A percentile compares a stretch with the other conserved stretches of the same genome.
Conservation (phyloP, 2,797 vertebrate species). For the Aplochiton taeniatus region DNA sequence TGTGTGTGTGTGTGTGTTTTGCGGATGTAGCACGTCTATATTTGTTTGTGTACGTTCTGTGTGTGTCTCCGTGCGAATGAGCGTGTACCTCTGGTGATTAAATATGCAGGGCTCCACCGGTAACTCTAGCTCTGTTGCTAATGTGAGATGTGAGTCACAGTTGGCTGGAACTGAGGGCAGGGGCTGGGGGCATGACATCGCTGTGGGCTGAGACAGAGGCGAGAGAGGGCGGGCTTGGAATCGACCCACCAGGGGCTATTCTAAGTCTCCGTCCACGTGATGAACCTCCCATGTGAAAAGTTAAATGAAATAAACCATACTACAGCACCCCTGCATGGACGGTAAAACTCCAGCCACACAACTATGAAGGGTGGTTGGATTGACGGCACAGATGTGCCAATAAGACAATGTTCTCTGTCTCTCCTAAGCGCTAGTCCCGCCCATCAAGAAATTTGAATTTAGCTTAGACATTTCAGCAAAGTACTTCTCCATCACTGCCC, state of each 20-base stretch:
- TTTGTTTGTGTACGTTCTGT: neutral
- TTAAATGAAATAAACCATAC: too few species aligned
- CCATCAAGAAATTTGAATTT: too few species aligned
- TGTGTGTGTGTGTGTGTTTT: neutral
- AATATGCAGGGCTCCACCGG: conserved; percentile 75
- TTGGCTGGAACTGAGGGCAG: conserved; percentile 51
- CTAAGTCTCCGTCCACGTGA: too few species aligned
- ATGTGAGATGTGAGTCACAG: conserved; percentile 75
- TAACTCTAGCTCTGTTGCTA: conserved; percentile 73
- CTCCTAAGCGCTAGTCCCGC: conserved; percentile 85
- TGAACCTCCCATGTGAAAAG: too few species aligned
- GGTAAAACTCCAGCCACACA: conserved; percentile 21
- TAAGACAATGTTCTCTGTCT: conserved; percentile 41
- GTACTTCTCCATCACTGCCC: conserved; percentile 98
- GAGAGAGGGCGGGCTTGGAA: neutral
- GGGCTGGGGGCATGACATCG: conserved; percentile 41
- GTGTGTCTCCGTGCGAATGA: too few species aligned
- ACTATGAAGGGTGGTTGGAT: conserved; percentile 34
- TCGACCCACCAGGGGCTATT: too few species aligned
- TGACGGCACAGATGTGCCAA: conserved; percentile 46
- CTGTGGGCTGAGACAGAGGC: conserved; percentile 27
- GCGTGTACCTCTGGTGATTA: conserved; percentile 65
- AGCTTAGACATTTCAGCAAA: conserved; percentile 96
- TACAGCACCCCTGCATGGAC: too few species aligned
- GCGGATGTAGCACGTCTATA: neutral